Base-by-base conservation (phyloP, 2,113 vertebrate genomes). In the Microtus ochrogaster region DNA sequence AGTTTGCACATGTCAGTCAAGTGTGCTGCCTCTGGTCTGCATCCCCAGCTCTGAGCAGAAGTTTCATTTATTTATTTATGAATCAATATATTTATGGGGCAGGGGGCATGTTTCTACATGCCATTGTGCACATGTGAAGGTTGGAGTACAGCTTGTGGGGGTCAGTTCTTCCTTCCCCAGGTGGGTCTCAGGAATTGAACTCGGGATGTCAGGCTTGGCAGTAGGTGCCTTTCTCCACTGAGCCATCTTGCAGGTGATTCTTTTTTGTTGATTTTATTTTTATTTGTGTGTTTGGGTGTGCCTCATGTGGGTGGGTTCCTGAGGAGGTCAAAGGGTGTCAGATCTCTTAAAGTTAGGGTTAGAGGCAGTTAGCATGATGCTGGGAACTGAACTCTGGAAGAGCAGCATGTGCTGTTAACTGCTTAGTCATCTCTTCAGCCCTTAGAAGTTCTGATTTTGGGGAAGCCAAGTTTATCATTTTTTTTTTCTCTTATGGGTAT, bases 401-500 rank as follows among this genome's bases (percentile, higher is more conserved):
- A 65, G 58, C 82, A 65, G 82, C n/a, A 12, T 30, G 58, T 44
- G 16, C 58, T 84, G 7, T 84, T 44, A 66, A 65, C 58, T 1
- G 10, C 61, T 84, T 17, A 30, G 39, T 61, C 26, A 44, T 30
- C 61, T 44, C 6, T 84, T 4, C 9, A 65, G 58, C 39, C 81
- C 77, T 33, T 30, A 41, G 16, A 30, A 65, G 39, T 65, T 84
- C 39, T 63, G 81, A 19, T 44, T 84, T 79, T 90, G 70, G 52
- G 49, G n/a, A 94, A 63, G 13, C 68, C 39, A 55, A 49, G 12
- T 85, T 72, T n/a, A 61, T 84, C 16, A n/a, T 17, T 49, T 92
- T 77, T 65, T 47, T 65, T 70, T 92, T 91, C 47, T 90, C 77
- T 89, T n/a, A 65, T 94, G 41, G n/a, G 65, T 79, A n/a, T 74